Percentiles rank a stretch among this genome's conserved stretches.
phyloP scores from a whole-genome alignment of 2,797 vertebrate species.

The Halcyon chelicuti region DNA sequence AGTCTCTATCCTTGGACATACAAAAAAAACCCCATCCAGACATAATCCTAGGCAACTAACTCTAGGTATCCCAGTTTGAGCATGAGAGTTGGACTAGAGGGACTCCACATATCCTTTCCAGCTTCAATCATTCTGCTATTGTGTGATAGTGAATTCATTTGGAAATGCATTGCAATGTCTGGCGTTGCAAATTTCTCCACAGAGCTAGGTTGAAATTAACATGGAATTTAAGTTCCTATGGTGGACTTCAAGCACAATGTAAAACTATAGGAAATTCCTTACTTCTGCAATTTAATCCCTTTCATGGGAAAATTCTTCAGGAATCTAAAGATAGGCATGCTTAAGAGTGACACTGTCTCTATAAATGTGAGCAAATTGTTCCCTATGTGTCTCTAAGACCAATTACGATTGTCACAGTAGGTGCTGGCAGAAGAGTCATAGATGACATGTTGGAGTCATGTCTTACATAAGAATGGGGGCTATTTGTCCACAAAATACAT shows the following conservation, averaged over 20 bases:
- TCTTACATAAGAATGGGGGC: background rate
- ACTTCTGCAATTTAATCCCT: background rate
- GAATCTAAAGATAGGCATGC: background rate
- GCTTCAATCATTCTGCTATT: background rate
- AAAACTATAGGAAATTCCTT: background rate
- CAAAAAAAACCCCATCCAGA: background rate
- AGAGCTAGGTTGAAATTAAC: background rate
- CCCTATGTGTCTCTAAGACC: background rate
- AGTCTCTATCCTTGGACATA: background rate
- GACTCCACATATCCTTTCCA: background rate
- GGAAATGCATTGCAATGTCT: background rate
- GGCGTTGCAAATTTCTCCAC: background rate
- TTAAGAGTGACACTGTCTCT: background rate
- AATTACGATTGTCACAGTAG: background rate
- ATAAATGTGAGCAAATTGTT: background rate
- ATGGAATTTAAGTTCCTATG: background rate
- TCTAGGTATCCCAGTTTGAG: background rate
- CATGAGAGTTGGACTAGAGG: background rate
- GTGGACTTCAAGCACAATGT: background rate
- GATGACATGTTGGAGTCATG: background rate
- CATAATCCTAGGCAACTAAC: fast-evolving
- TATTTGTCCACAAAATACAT: background rate
- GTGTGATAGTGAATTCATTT: background rate
- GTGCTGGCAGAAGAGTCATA: background rate
- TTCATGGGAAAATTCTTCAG: background rate